Conservation (phyloP, 1,140 invertebrate genomes). For the Heliothis virescens region DNA sequence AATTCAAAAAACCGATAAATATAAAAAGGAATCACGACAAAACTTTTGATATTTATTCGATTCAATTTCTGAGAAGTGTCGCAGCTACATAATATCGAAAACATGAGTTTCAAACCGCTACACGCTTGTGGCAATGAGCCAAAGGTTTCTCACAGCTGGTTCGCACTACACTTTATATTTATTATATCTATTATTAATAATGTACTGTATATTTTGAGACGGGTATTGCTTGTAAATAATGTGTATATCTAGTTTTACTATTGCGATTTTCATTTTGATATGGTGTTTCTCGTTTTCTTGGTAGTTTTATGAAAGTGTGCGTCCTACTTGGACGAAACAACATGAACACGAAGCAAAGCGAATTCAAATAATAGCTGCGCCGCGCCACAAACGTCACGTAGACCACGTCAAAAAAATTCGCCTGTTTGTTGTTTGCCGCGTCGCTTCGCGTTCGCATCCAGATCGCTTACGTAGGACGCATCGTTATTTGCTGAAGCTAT, state of each 20-base stretch:
- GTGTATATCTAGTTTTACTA: neutral
- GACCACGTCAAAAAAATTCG: too few species aligned
- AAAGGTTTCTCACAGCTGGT: constrained; percentile 52
- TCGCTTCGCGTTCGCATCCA: too few species aligned
- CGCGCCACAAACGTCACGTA: too few species aligned
- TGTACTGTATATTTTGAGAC: constrained; percentile 35
- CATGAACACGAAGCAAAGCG: too few species aligned
- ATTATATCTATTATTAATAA: constrained; percentile 50
- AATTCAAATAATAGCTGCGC: too few species aligned
- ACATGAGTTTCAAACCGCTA: constrained; percentile 46
- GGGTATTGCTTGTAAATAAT: constrained; percentile 13
- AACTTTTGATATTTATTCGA: constrained; percentile 41
- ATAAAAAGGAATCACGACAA: constrained; percentile 16
- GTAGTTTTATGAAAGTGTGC: neutral
- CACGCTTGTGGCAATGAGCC: constrained; percentile 56
- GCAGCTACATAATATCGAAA: constrained; percentile 44
- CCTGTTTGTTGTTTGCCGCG: too few species aligned
- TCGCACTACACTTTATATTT: constrained; percentile 43
- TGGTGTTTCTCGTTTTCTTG: neutral
- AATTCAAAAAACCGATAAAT: constrained; percentile 29
- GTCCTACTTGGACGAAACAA: too few species aligned
- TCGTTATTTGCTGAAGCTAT: too few species aligned
- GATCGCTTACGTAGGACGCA: too few species aligned
- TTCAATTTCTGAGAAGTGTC: constrained; percentile 46
- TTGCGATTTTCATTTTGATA: neutral